Evolutionary conservation across 2,113 vertebrate genomes (phyloP).

Genomic region (Clarias magur): DNA sequence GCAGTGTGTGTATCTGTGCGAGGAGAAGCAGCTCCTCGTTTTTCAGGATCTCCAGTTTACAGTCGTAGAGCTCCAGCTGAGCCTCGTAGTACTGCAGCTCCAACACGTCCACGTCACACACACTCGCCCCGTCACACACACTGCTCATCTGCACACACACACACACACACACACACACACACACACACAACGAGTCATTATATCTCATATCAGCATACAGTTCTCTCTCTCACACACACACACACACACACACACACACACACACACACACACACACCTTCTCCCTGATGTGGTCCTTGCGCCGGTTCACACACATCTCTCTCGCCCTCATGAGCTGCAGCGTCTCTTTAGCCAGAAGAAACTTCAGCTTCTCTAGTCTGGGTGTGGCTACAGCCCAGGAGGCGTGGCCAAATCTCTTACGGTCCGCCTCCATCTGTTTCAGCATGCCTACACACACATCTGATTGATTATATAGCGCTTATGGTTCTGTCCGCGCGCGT

Average conservation of each 20-base stretch:
- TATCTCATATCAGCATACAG: background rate
- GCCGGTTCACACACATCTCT: conserved; percentile 88
- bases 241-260: conserved; percentile 18
- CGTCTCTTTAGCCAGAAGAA: conserved; percentile 86
- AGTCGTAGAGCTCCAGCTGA: conserved; percentile 88
- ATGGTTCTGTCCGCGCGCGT: background rate
- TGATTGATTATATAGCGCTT: background rate
- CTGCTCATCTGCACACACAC: conserved; percentile 72
- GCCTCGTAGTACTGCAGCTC: conserved; percentile 91
- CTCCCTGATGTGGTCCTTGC: conserved; percentile 74
- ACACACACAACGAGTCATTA: conserved; percentile 22
- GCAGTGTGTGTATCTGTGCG: conserved; percentile 81
- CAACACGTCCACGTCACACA: conserved; percentile 76
- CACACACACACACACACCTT: conserved; percentile 69
- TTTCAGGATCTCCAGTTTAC: conserved; percentile 88
- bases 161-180: conserved; percentile 2
- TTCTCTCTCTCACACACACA: background rate
- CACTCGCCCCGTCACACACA: conserved; percentile 67
- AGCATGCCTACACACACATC: conserved; percentile 78
- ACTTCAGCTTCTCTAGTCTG: conserved; percentile 83
- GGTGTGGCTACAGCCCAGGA: conserved; percentile 86
- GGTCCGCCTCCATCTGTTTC: conserved; percentile 89
- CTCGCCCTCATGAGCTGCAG: conserved; percentile 87
- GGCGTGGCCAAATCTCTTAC: conserved; percentile 82
- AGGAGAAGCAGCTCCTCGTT: conserved; percentile 89